Evolutionary conservation across 1,140 invertebrate genomes (phyloP).

Genomic region (Megathymus violae): DNA sequence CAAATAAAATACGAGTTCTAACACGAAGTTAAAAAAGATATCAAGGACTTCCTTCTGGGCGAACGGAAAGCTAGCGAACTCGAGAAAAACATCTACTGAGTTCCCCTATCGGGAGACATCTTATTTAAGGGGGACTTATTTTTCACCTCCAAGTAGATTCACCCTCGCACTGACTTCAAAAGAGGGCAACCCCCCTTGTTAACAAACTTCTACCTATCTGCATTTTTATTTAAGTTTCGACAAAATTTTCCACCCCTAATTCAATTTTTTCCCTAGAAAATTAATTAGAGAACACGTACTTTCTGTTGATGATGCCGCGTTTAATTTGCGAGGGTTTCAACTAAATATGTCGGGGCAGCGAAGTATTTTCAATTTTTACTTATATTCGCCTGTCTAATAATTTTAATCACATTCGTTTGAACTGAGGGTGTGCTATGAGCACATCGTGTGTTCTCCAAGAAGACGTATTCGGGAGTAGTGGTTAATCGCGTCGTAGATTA

Average conservation of each 20-base stretch:
- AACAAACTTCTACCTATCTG: constrained; percentile 79
- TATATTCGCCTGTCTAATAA: constrained; percentile 4
- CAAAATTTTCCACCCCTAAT: constrained; percentile 73
- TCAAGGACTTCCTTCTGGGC: neutral
- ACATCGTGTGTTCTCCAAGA: neutral
- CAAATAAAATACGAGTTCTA: neutral
- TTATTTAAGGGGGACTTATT: constrained; percentile 55
- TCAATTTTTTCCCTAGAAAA: constrained; percentile 74
- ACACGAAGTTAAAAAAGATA: neutral
- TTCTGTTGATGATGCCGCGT: constrained; percentile 55
- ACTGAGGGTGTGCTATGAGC: neutral
- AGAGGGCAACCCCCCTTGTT: constrained; percentile 65
- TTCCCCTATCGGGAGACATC: constrained; percentile 21
- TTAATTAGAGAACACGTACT: constrained; percentile 73
- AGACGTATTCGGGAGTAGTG: too few species aligned
- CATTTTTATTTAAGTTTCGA: constrained; percentile 82
- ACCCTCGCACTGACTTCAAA: constrained; percentile 68
- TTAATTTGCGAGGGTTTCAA: constrained; percentile 51
- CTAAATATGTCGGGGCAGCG: constrained; percentile 44
- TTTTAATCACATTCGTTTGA: neutral
- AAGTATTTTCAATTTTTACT: constrained; percentile 25
- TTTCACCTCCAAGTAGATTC: constrained; percentile 61
- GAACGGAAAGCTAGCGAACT: constrained; percentile 14
- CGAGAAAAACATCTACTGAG: constrained; percentile 30
- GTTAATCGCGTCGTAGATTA: too few species aligned